Evolutionary conservation across 2,797 vertebrate genomes (phyloP).

Genomic region (Oryzias sinensis): DNA sequence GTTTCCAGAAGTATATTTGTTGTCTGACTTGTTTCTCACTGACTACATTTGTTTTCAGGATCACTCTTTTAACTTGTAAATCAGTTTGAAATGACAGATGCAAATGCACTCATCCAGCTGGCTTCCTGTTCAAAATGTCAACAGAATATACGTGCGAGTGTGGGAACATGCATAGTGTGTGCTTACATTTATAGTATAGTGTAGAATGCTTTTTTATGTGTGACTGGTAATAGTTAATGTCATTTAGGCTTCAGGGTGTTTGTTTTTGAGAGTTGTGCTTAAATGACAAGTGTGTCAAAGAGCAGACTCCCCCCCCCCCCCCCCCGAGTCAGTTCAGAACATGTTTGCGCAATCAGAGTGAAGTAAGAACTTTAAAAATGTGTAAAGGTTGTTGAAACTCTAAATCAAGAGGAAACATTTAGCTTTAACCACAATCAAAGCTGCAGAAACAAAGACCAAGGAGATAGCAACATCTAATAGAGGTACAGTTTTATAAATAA

Average conservation of each 20-base stretch:
- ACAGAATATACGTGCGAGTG: background rate
- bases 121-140: conserved; percentile 36
- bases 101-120: conserved; percentile 45
- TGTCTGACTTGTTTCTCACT: conserved; percentile 15
- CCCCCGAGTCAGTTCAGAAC: conserved; percentile 4
- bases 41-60: conserved; percentile 6
- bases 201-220: too few species aligned
- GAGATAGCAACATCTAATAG: too few species aligned
- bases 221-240: too few species aligned
- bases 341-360: background rate
- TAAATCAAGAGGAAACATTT: too few species aligned
- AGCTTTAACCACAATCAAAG: too few species aligned
- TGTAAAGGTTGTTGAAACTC: too few species aligned
- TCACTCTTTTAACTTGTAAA: conserved; percentile 69
- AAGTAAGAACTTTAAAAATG: too few species aligned
- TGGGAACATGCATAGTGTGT: background rate
- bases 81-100: conserved; percentile 51
- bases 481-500: too few species aligned
- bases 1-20: conserved; percentile 13
- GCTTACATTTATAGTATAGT: too few species aligned
- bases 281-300: background rate
- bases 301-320: too few species aligned
- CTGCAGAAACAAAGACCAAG: too few species aligned
- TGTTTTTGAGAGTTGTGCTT: conserved; percentile 1
- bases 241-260: background rate